Evolutionary conservation across 2,797 vertebrate genomes (phyloP).

Genomic region (Ctenochaetus hawaiiensis): DNA sequence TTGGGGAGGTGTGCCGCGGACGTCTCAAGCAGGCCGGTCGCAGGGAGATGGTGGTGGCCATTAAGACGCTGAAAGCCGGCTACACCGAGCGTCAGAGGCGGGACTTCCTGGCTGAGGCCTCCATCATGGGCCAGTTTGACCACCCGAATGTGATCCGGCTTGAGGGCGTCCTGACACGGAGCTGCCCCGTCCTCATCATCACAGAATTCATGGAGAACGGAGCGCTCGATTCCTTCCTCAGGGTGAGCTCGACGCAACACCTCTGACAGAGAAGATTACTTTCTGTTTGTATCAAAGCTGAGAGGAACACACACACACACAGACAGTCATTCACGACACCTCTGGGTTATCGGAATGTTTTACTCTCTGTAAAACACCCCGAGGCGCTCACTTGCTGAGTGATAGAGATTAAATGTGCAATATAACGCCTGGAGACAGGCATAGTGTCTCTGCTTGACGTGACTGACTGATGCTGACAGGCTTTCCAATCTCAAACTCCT

Average conservation of each 20-base stretch:
- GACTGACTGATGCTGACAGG: slow-evolving; percentile 80
- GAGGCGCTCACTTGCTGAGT: slow-evolving; percentile 73
- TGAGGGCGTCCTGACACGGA: slow-evolving; percentile 97
- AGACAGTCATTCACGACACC: slow-evolving; percentile 63
- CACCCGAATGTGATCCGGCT: slow-evolving; percentile 98
- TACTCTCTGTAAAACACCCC: slow-evolving; percentile 73
- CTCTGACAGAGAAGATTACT: slow-evolving; percentile 62
- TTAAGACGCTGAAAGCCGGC: slow-evolving; percentile 97
- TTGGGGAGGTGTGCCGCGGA: slow-evolving; percentile 96
- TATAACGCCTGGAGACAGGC: slow-evolving; percentile 74
- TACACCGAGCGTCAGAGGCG: slow-evolving; percentile 97
- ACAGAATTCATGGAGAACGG: slow-evolving; percentile 99
- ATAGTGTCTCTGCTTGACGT: slow-evolving; percentile 65
- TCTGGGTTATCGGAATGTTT: slow-evolving; percentile 74
- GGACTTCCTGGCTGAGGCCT: slow-evolving; percentile 97
- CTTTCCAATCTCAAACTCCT: slow-evolving; percentile 64
- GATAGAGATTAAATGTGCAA: slow-evolving; percentile 81
- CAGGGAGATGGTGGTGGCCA: slow-evolving; percentile 95
- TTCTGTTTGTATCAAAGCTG: slow-evolving; percentile 65
- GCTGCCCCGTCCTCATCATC: slow-evolving; percentile 98
- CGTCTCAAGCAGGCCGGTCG: slow-evolving; percentile 95
- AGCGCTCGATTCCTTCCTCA: slow-evolving; percentile 96
- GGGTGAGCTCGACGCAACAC: slow-evolving; percentile 86
- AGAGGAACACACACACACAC: slow-evolving; percentile 53
- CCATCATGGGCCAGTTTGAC: slow-evolving; percentile 99